These are phyloP conservation scores for Agrenia bidenticulata DNA, from an alignment of 2,888 invertebrate genomes.

Conservation along the genomic window DNA sequence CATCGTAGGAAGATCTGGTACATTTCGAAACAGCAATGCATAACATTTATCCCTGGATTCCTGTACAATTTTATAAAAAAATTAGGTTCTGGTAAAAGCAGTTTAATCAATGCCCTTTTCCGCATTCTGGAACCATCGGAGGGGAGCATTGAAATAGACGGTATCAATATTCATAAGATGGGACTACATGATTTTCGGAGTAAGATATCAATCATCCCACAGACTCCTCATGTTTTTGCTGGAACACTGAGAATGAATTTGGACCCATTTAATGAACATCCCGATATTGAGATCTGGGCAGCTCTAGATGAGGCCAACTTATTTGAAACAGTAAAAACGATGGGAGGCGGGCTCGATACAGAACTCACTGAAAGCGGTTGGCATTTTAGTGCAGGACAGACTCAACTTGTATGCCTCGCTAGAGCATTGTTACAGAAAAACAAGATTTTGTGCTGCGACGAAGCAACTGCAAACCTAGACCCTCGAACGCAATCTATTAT, in stretches of 20 bases:
- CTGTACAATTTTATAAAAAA: constrained; percentile 55
- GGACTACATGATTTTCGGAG: constrained; percentile 69
- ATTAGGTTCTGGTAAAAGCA: constrained; percentile 69
- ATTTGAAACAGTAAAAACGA: constrained; percentile 26
- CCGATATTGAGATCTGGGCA: constrained; percentile 77
- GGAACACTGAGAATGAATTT: constrained; percentile 84
- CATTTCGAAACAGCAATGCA: neutral
- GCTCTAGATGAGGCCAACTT: constrained; percentile 74
- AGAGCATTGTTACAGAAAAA: constrained; percentile 26
- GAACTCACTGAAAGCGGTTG: constrained; percentile 21
- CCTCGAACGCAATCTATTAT: constrained; percentile 20
- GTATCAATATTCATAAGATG: constrained; percentile 55
- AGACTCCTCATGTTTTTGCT: constrained; percentile 84
- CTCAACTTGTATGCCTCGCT: constrained; percentile 31
- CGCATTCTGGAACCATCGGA: constrained; percentile 70
- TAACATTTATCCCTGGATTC: constrained; percentile 57
- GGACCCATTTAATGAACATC: constrained; percentile 81
- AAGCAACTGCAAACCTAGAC: constrained; percentile 27
- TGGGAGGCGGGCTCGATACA: constrained; percentile 25
- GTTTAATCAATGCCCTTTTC: constrained; percentile 74
- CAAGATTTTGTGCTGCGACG: constrained; percentile 26
- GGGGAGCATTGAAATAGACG: constrained; percentile 78
- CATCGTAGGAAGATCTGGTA: constrained; percentile 62
- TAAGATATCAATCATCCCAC: constrained; percentile 87
- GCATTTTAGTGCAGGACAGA: constrained; percentile 31